Percentiles rank a stretch among this genome's conserved stretches.
These are phyloP conservation scores for Coleophora deauratella DNA, from an alignment of 2,888 invertebrate species.

Conservation along the genomic window DNA sequence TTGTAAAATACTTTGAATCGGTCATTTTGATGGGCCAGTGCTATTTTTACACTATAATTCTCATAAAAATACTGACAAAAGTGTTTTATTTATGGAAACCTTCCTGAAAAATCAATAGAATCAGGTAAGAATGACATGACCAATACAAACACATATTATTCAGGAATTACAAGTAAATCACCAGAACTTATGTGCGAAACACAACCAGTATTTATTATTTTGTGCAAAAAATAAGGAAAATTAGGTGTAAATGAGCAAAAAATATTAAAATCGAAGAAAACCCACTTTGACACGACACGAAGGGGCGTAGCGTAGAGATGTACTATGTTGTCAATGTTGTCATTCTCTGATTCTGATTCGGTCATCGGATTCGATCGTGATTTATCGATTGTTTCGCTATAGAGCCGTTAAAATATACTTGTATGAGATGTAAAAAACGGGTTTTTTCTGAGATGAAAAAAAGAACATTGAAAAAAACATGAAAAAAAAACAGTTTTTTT, in stretches of 20 bases:
- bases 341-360: too few species aligned
- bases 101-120: conserved; percentile 42
- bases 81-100: conserved; percentile 19
- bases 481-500: too few species aligned
- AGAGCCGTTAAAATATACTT: too few species aligned
- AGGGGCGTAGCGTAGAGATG: conserved; percentile 38
- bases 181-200: neutral
- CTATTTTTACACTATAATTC: conserved; percentile 7
- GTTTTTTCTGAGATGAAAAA: too few species aligned
- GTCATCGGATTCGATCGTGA: too few species aligned
- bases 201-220: neutral
- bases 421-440: too few species aligned
- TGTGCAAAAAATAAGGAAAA: neutral
- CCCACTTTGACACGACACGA: conserved; percentile 27
- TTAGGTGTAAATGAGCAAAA: neutral
- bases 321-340: too few species aligned
- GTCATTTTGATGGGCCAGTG: conserved; percentile 80
- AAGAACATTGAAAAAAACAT: too few species aligned
- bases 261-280: conserved; percentile 13
- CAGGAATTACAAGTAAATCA: neutral
- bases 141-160: neutral
- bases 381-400: too few species aligned
- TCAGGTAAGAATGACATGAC: conserved; percentile 18
- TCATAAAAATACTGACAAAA: conserved; percentile 7
- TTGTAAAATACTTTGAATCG: conserved; percentile 99